These are phyloP conservation scores for Cryptus viduatorius DNA, from an alignment of 2,888 invertebrate genomes.

Conservation along the genomic window DNA sequence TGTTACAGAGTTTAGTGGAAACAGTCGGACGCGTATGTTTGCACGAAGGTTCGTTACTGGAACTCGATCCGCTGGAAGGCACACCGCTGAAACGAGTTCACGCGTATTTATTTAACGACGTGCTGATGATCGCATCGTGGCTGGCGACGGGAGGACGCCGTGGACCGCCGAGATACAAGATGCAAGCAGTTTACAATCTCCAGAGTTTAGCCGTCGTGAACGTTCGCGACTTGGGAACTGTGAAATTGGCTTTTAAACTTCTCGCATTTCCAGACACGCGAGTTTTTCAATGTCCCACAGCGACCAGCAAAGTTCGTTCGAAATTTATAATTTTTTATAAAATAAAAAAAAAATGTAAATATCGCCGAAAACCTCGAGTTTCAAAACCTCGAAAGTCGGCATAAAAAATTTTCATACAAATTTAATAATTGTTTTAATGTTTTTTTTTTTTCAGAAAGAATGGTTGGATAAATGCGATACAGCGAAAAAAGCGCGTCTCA, in stretches of 20 bases:
- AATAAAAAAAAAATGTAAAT: background rate
- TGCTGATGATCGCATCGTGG: conserved; percentile 95
- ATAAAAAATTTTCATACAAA: background rate
- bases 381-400: background rate
- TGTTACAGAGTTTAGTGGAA: conserved; percentile 89
- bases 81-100: conserved; percentile 95
- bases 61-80: conserved; percentile 95
- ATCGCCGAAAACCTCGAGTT: background rate
- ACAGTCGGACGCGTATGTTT: conserved; percentile 91
- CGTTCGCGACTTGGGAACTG: conserved; percentile 94
- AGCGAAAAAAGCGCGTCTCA: conserved; percentile 93
- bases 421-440: conserved; percentile 71
- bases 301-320: conserved; percentile 87
- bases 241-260: conserved; percentile 97
- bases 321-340: background rate
- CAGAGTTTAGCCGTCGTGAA: conserved; percentile 97
- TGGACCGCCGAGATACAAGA: conserved; percentile 93
- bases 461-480: conserved; percentile 97
- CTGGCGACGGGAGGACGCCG: conserved; percentile 87
- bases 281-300: conserved; percentile 95
- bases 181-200: conserved; percentile 93
- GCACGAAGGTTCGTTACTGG: conserved; percentile 96
- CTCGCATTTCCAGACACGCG: conserved; percentile 97
- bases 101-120: conserved; percentile 96
- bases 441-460: conserved; percentile 88